Conservation (phyloP, 2,888 invertebrate species). For the Xylocampa areola region DNA sequence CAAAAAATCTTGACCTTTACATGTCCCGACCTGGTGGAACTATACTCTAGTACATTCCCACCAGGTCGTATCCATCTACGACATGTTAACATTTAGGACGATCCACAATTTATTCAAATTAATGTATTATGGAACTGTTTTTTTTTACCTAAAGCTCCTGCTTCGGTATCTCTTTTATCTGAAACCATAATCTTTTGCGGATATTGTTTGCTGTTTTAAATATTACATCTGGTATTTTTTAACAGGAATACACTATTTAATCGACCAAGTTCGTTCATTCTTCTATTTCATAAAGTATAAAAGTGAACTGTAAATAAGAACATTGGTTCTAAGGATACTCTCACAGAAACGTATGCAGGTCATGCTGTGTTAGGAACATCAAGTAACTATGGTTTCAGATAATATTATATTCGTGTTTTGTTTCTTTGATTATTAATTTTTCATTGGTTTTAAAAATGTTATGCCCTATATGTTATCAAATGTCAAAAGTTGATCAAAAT, state of each 20-base stretch:
- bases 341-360: conserved; percentile 72
- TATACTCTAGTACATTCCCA: neutral
- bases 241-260: conserved; percentile 42
- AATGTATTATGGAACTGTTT: conserved; percentile 2
- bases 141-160: conserved; percentile 5
- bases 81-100: neutral
- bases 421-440: conserved; percentile 69
- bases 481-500: conserved; percentile 60
- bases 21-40: too few relatives aligned
- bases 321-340: conserved; percentile 48
- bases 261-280: conserved; percentile 62
- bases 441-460: conserved; percentile 78
- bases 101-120: neutral
- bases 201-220: conserved; percentile 57
- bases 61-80: neutral
- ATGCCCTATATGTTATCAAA: conserved; percentile 51
- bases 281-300: conserved; percentile 73
- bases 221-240: conserved; percentile 49
- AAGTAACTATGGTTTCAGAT: conserved; percentile 51
- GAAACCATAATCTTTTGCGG: conserved; percentile 29
- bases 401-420: conserved; percentile 40
- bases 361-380: conserved; percentile 67
- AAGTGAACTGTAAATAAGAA: conserved; percentile 67
- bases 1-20: too few relatives aligned
- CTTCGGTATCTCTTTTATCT: conserved; percentile 23